Evolutionary conservation across 2,113 vertebrate genomes (phyloP), one percentile per base, ranked within the genome.

Genomic region (Etheostoma cragini): DNA sequence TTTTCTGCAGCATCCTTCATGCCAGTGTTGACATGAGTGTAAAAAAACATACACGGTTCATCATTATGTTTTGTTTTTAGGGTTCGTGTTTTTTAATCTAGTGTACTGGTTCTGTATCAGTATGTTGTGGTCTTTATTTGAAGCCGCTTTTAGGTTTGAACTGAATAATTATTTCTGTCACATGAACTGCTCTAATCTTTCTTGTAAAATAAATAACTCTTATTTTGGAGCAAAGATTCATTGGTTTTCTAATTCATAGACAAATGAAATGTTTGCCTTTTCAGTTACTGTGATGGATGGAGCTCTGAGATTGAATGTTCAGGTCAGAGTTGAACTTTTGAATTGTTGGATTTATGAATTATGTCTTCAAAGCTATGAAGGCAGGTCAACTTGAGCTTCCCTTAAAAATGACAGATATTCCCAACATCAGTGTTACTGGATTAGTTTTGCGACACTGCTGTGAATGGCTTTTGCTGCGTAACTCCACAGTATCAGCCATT

Each of bases 181-280:
- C 47, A 53, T 70, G 22, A 75, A 72, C 77, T 62, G 72, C 75
- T 87, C 67, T 82, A 61, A 49, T 58, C 52, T 47, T 77, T 77
- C 61, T 76, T 79, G 58, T 72, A 79, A 85, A 85, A 91, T 87
- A 90, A 91, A 91, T 75, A 0, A 52, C 13, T 71, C 24, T 78
- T 67, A 76, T 75, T 91, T 85, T 87, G 72, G 82, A 81, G 69
- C 65, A 10, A 64, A 47, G 22, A 50, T 78, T 76, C 33, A 22
- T 35, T 26, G 47, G 15, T 83, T 58, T 74, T 12, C 46, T 75
- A 19, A 26, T 24, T 76, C 14, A 58, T n/a, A 60, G n/a, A 72
- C 45, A 19, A 26, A 24, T 17, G 26, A 26, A 26, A 26, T 42
- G 12, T 6, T 57, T 19, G 21, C 5, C 8, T 62, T 81, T 33